A percentile compares a stretch with the other conserved stretches of the same genome.
Evolutionary conservation across 2,113 vertebrate species (phyloP).

Genomic region (Oceanites oceanicus): DNA sequence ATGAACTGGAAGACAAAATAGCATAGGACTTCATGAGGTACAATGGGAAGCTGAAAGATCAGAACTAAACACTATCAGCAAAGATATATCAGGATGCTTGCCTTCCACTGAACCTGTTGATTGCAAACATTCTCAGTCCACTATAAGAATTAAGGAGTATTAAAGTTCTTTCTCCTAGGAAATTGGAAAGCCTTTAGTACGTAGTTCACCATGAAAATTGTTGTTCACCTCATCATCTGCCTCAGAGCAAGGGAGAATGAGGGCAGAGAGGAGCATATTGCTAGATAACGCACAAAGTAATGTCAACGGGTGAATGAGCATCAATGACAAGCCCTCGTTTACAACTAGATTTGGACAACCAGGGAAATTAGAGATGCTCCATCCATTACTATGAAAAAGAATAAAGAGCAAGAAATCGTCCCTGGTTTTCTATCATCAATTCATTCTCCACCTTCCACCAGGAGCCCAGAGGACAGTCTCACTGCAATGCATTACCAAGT

Average conservation of each 20-base stretch:
- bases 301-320: fast-evolving
- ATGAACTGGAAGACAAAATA: background rate
- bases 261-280: background rate
- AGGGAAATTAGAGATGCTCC: background rate
- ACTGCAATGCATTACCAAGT: fast-evolving
- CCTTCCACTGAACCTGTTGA: background rate
- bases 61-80: background rate
- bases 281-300: background rate
- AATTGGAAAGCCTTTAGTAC: background rate
- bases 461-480: background rate
- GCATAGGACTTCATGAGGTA: background rate
- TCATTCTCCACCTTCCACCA: background rate
- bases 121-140: background rate
- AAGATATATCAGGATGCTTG: background rate
- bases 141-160: background rate
- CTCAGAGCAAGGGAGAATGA: background rate
- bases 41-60: background rate
- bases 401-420: background rate
- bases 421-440: background rate
- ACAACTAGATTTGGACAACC: background rate
- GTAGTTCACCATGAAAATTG: background rate
- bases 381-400: background rate
- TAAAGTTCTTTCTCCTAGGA: background rate
- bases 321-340: background rate
- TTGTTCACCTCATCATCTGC: background rate